phyloP scores from a whole-genome alignment of 2,797 vertebrate species.

The Trachurus trachurus region DNA sequence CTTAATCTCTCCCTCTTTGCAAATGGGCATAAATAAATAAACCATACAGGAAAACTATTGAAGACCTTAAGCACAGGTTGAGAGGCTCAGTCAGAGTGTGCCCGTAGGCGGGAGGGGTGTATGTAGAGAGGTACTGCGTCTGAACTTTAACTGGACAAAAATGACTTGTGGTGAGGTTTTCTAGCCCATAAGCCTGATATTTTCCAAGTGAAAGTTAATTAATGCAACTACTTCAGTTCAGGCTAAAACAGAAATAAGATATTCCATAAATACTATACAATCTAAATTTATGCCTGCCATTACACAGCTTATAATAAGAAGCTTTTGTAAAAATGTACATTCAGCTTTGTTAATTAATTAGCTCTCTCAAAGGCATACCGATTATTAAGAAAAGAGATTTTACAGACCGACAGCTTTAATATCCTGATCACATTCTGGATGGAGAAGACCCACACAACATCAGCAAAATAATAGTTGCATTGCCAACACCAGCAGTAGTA shows the following conservation, averaged over 20 bases:
- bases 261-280: neutral
- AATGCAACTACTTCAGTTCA: neutral
- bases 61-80: neutral
- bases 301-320: neutral
- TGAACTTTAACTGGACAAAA: neutral
- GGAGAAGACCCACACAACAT: neutral
- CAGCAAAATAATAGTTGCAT: neutral
- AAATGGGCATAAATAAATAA: constrained; percentile 23
- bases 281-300: neutral
- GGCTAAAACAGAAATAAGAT: neutral
- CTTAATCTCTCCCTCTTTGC: constrained; percentile 4
- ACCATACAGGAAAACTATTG: constrained; percentile 2
- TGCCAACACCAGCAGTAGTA: neutral
- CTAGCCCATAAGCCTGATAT: neutral
- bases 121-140: neutral
- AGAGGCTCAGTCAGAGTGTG: neutral
- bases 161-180: too few species aligned
- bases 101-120: neutral
- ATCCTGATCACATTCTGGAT: neutral
- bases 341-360: neutral
- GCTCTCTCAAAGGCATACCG: neutral
- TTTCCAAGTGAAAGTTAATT: neutral
- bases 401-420: neutral
- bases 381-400: neutral
- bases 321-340: neutral